Evolutionary conservation across 1,140 invertebrate species (phyloP).

Genomic region (Nilaparvata lugens): DNA sequence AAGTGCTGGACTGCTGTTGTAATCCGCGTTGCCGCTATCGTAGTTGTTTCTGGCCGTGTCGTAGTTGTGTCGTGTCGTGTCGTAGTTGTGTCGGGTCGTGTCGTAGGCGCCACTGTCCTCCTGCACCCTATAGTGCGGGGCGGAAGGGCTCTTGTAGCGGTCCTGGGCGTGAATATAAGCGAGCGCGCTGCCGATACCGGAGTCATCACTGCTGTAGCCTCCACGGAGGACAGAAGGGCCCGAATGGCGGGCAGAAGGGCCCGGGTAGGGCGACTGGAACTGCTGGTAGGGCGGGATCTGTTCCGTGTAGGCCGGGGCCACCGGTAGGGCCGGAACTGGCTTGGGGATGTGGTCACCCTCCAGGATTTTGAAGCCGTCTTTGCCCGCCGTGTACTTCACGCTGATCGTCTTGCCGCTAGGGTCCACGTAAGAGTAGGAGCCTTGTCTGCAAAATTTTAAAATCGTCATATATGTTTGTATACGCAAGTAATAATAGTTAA

Average conservation of each 20-base stretch:
- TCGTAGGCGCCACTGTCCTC: constrained; percentile 4
- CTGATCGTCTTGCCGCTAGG: constrained; percentile 45
- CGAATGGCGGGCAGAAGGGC: not conserved
- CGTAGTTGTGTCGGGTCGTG: constrained; percentile 5
- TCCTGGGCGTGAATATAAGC: not conserved
- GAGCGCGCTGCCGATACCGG: not conserved
- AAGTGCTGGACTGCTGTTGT: constrained; percentile 24
- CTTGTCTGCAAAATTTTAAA: constrained; percentile 39
- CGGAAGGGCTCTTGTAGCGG: not conserved
- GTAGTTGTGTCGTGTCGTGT: constrained; percentile 4
- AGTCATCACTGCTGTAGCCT: not conserved
- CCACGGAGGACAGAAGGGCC: not conserved
- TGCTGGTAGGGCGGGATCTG: constrained; percentile 5
- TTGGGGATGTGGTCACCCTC: constrained; percentile 33
- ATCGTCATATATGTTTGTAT: too few species aligned
- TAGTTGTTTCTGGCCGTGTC: constrained; percentile 16
- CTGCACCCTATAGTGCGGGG: constrained; percentile 8
- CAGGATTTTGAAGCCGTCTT: constrained; percentile 35
- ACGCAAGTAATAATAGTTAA: too few species aligned
- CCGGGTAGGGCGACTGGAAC: not conserved
- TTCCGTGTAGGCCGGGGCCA: constrained; percentile 1
- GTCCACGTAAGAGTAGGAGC: constrained; percentile 53
- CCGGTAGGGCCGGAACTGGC: constrained; percentile 9
- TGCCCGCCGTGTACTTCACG: constrained; percentile 42
- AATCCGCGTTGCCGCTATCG: constrained; percentile 6